Evolutionary conservation across 2,888 invertebrate genomes (phyloP).

Genomic region (Catocala sponsa): DNA sequence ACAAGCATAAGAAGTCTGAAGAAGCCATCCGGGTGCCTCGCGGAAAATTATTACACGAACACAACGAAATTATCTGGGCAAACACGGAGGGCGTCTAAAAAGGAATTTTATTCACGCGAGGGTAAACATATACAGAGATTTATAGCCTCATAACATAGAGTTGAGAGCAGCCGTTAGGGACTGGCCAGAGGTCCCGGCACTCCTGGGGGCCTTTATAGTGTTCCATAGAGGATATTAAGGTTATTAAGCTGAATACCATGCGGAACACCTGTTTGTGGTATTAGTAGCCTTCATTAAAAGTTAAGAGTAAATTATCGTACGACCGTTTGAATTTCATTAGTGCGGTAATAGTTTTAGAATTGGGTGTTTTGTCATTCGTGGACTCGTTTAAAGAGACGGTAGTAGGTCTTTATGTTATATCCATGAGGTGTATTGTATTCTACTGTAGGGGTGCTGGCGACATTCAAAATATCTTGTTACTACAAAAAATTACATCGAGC

Average conservation of each 20-base stretch:
- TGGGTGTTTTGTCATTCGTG: not conserved
- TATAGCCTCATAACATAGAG: conserved; percentile 66
- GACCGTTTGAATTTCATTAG: conserved; percentile 1
- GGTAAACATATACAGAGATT: conserved; percentile 64
- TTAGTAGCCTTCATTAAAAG: conserved; percentile 40
- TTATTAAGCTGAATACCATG: conserved; percentile 56
- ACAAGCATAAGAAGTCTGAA: conserved; percentile 1
- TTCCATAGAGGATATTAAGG: conserved; percentile 53
- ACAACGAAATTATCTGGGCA: conserved; percentile 45
- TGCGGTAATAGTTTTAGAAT: conserved; percentile 1
- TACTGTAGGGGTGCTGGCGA: too few relatives aligned
- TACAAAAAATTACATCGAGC: too few relatives aligned
- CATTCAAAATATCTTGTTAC: too few relatives aligned
- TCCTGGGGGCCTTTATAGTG: conserved; percentile 57
- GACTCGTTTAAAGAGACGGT: not conserved
- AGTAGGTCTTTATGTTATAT: not conserved
- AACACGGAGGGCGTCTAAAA: conserved; percentile 40
- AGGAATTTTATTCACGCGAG: conserved; percentile 51
- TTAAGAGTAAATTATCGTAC: conserved; percentile 29
- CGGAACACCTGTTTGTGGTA: conserved; percentile 47
- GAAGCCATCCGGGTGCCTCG: not conserved
- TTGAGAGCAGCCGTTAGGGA: conserved; percentile 60
- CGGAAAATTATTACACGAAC: conserved; percentile 41
- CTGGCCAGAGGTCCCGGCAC: conserved; percentile 53
- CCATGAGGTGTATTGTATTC: too few relatives aligned